A percentile compares a stretch with the other conserved stretches of the same genome.
Evolutionary conservation across 2,797 vertebrate genomes (phyloP).

Genomic region (Pteropus rufus): DNA sequence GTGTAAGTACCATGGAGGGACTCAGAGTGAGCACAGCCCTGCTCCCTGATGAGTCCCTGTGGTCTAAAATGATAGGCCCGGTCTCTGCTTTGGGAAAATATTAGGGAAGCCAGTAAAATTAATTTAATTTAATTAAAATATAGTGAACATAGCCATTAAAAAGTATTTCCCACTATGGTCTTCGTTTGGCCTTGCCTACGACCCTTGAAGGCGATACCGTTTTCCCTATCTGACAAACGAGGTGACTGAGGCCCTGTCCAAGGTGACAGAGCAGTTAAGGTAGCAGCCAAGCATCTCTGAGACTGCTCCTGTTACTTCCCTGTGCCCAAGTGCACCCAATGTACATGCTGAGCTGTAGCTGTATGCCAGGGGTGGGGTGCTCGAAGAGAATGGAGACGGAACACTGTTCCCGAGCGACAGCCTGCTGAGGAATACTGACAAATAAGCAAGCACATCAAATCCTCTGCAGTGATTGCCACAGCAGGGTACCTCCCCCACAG

Average conservation of each 20-base stretch:
- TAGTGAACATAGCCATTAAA: background rate
- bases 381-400: background rate
- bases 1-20: background rate
- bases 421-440: background rate
- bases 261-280: too few relatives aligned
- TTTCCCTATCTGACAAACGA: background rate
- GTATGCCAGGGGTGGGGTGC: background rate
- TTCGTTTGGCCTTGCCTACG: background rate
- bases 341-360: background rate
- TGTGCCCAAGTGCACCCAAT: background rate
- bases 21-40: background rate
- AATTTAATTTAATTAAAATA: background rate
- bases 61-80: background rate
- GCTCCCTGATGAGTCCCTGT: background rate
- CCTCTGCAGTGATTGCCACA: background rate
- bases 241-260: background rate
- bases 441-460: background rate
- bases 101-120: background rate
- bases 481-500: rapidly evolving
- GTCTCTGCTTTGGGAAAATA: background rate
- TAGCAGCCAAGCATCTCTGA: background rate
- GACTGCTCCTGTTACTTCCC: background rate
- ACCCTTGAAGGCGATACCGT: background rate
- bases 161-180: background rate
- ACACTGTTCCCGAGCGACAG: background rate